Conservation (phyloP, 2,888 invertebrate species). For the Aleiodes testaceus region DNA sequence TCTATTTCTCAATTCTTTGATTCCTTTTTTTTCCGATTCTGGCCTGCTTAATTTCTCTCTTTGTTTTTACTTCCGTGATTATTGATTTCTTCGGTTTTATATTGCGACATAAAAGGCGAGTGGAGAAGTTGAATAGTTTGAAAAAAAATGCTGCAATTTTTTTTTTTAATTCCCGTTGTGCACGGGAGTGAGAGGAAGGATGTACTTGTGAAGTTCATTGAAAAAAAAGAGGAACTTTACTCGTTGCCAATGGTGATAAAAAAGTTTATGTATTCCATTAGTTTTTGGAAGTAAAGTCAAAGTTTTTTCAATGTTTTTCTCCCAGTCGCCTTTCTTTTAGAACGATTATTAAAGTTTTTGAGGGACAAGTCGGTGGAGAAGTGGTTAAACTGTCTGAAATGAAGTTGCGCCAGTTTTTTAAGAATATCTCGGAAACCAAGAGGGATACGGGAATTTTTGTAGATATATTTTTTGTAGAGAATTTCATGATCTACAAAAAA, state of each 20-base stretch:
- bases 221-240: slow-evolving; percentile 34
- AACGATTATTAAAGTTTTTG: too few relatives aligned
- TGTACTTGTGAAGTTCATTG: too few relatives aligned
- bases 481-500: too few relatives aligned
- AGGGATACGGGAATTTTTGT: too few relatives aligned
- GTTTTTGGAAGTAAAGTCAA: not conserved
- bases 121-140: too few relatives aligned
- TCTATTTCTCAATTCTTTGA: not conserved
- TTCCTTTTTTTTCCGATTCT: slow-evolving; percentile 37
- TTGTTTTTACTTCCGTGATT: slow-evolving; percentile 34
- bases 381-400: too few relatives aligned
- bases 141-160: slow-evolving; percentile 9
- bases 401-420: too few relatives aligned
- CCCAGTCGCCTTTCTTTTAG: slow-evolving; percentile 29
- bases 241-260: not conserved
- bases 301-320: not conserved
- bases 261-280: slow-evolving; percentile 30
- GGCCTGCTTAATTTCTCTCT: slow-evolving; percentile 34
- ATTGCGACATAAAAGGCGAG: too few relatives aligned
- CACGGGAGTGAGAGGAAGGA: too few relatives aligned
- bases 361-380: too few relatives aligned
- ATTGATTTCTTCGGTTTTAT: slow-evolving; percentile 34
- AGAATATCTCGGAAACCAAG: too few relatives aligned
- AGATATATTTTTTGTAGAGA: too few relatives aligned
- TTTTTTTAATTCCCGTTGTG: not conserved